phyloP scores from a whole-genome alignment of 2,888 invertebrate species.

The Conops quadrifasciatus region DNA sequence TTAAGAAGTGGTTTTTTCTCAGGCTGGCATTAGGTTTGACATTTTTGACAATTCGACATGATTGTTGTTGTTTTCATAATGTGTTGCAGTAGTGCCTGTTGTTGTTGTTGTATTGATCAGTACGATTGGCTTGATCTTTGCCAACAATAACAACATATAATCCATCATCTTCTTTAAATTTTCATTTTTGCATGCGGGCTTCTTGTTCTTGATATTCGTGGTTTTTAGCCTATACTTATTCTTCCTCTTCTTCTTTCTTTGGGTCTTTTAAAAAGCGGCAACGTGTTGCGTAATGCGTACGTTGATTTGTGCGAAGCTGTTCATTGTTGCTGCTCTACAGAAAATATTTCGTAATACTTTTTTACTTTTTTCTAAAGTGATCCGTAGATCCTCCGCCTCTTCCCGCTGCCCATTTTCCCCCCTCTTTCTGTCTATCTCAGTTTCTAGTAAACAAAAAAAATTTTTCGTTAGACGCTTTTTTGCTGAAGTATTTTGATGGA shows the following conservation, averaged over 20 bases:
- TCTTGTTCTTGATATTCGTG: neutral
- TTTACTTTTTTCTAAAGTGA: too few species aligned
- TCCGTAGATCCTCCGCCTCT: too few species aligned
- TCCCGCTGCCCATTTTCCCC: too few species aligned
- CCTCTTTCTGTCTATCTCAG: too few species aligned
- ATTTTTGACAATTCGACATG: conserved; percentile 37
- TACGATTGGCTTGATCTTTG: neutral
- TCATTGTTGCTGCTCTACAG: too few species aligned
- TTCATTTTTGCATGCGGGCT: conserved; percentile 38
- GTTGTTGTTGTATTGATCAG: conserved; percentile 30
- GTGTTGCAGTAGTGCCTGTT: conserved; percentile 42
- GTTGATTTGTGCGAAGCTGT: neutral
- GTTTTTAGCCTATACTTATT: neutral
- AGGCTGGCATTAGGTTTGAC: conserved; percentile 3
- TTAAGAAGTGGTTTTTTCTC: neutral
- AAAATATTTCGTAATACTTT: too few species aligned
- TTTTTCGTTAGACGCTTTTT: conserved; percentile 9
- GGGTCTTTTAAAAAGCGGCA: neutral
- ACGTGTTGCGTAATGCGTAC: neutral
- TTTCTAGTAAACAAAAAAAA: too few species aligned
- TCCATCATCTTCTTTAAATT: conserved; percentile 60
- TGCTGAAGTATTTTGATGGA: neutral
- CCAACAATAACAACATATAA: conserved; percentile 53
- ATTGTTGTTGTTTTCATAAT: conserved; percentile 38
- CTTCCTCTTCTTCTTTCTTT: too few species aligned